phyloP scores from a whole-genome alignment of 2,888 invertebrate species.

The Junonia oenone region DNA sequence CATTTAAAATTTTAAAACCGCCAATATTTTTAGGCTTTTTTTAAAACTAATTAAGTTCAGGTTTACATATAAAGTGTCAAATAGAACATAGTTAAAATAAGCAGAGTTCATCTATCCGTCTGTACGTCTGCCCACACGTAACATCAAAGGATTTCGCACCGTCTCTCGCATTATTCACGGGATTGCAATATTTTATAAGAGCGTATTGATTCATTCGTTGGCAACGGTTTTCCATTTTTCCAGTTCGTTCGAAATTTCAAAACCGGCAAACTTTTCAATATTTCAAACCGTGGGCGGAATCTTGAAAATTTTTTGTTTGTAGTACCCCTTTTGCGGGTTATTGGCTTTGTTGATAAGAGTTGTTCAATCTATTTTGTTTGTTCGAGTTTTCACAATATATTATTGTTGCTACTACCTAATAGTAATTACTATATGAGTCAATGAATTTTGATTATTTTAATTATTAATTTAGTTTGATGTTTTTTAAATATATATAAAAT shows the following conservation, averaged over 20 bases:
- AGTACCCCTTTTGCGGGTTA: slow-evolving; percentile 2
- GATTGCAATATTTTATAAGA: slow-evolving; percentile 20
- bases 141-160: slow-evolving; percentile 1
- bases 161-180: slow-evolving; percentile 9
- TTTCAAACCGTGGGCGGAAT: slow-evolving; percentile 20
- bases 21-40: too few relatives aligned
- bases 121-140: neutral
- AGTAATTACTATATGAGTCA: too few relatives aligned
- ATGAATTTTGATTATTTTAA: too few relatives aligned
- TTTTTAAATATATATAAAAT: too few relatives aligned
- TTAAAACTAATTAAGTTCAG: neutral
- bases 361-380: neutral
- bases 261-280: slow-evolving; percentile 24
- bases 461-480: too few relatives aligned
- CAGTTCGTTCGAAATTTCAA: slow-evolving; percentile 14
- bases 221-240: slow-evolving; percentile 21
- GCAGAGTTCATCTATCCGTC: neutral
- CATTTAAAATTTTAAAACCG: too few relatives aligned
- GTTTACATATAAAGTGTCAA: neutral
- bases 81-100: neutral
- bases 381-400: neutral
- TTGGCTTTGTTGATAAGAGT: neutral
- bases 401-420: too few relatives aligned
- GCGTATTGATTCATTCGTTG: slow-evolving; percentile 19
- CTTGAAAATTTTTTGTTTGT: slow-evolving; percentile 12